phyloP scores from a whole-genome alignment of 2,113 vertebrate genomes.

The Athene cunicularia region DNA sequence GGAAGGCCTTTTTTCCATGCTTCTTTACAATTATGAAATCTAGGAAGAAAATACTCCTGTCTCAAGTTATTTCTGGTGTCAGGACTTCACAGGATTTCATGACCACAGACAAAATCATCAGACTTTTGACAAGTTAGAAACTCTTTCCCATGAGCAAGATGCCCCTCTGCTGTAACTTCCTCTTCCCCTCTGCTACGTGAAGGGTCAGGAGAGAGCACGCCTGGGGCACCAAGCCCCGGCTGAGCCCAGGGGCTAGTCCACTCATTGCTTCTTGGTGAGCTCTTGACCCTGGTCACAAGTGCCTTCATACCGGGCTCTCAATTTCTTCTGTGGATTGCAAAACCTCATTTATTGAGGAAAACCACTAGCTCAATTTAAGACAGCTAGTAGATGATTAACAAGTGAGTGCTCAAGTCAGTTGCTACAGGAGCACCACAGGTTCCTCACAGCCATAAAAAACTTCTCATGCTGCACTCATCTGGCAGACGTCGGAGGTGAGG shows the following conservation, averaged over 20 bases:
- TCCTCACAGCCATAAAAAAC: background rate
- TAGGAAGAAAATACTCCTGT: background rate
- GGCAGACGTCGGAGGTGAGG: background rate
- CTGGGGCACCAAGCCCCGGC: background rate
- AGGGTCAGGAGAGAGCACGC: background rate
- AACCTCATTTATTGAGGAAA: background rate
- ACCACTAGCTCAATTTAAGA: background rate
- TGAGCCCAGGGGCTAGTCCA: background rate
- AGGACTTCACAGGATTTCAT: background rate
- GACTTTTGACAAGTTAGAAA: background rate
- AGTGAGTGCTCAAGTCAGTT: background rate
- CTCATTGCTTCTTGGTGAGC: background rate
- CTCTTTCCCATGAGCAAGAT: background rate
- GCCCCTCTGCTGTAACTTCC: background rate
- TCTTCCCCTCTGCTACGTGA: accelerated
- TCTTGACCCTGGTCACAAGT: background rate
- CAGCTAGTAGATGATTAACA: constrained; percentile 48
- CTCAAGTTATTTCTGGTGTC: background rate
- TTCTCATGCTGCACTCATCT: background rate
- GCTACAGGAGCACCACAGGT: background rate
- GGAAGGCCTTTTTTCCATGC: background rate
- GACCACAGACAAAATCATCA: background rate
- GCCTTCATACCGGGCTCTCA: background rate
- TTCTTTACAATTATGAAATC: background rate
- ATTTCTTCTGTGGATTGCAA: background rate